These are phyloP conservation scores for Syngnathus rostellatus DNA, from an alignment of 2,797 vertebrate genomes.

Conservation along the genomic window DNA sequence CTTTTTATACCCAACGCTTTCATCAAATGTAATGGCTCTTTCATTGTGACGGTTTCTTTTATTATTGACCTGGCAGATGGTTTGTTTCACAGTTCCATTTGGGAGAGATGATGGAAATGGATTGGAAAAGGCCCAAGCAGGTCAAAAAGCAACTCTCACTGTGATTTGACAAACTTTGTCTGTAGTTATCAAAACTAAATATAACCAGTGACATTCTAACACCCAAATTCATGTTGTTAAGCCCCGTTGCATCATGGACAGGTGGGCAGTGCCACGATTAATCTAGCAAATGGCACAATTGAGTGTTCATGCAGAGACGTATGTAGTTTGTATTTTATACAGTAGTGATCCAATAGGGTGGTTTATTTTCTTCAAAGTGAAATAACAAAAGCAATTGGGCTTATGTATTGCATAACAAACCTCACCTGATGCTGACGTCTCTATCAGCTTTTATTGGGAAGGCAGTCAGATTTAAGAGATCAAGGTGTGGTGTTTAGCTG, in stretches of 20 bases:
- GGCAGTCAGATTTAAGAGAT: too few relatives aligned
- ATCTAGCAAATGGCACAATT: not conserved
- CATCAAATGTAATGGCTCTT: too few relatives aligned
- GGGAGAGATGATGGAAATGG: too few relatives aligned
- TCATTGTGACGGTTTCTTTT: too few relatives aligned
- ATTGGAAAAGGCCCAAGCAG: too few relatives aligned
- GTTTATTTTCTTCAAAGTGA: not conserved
- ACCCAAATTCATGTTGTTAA: not conserved
- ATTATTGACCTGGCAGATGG: too few relatives aligned
- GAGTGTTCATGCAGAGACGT: not conserved
- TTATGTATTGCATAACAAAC: not conserved
- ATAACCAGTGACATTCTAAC: not conserved
- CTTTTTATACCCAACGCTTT: too few relatives aligned
- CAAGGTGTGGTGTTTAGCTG: not conserved
- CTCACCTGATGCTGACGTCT: not conserved
- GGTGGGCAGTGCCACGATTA: too few relatives aligned
- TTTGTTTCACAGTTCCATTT: too few relatives aligned
- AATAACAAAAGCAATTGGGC: too few relatives aligned
- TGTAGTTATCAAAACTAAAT: not conserved
- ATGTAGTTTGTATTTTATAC: not conserved
- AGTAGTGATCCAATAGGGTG: not conserved
- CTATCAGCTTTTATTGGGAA: not conserved
- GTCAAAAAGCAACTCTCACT: too few relatives aligned
- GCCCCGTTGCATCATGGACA: too few relatives aligned
- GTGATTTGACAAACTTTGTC: not conserved